Percentiles rank a stretch among this genome's conserved stretches.
Conservation (phyloP, 2,113 vertebrate genomes). For the Heterochromis multidens region DNA sequence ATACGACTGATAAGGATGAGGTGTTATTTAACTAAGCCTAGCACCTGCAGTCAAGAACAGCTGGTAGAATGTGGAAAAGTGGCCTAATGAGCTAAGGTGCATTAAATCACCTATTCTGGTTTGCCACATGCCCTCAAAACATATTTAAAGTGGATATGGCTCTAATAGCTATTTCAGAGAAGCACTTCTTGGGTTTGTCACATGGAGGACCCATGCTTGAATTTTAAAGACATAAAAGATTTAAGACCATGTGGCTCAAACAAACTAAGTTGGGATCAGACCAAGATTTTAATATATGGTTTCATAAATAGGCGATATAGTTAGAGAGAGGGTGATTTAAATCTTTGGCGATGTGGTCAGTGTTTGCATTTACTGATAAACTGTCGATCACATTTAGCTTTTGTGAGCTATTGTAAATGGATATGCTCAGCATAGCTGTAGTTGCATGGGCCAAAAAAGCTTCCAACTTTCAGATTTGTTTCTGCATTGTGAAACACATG, state of each 20-base stretch:
- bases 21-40: not conserved
- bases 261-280: not conserved
- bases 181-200: not conserved
- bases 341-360: not conserved
- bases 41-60: not conserved
- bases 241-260: conserved; percentile 13
- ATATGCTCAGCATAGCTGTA: conserved; percentile 18
- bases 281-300: conserved; percentile 1
- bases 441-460: not conserved
- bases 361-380: conserved; percentile 8
- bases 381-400: not conserved
- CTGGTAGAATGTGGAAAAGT: not conserved
- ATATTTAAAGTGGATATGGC: not conserved
- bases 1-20: not conserved
- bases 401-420: not conserved
- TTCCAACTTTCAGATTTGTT: not conserved
- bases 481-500: too few relatives aligned
- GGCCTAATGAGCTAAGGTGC: not conserved
- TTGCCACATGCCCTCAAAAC: not conserved
- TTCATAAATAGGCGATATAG: not conserved
- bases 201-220: not conserved
- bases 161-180: not conserved
- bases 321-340: not conserved
- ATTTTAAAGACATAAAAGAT: conserved; percentile 2
- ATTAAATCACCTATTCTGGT: not conserved